These are phyloP conservation scores for Poeciliopsis turrubarensis DNA, from an alignment of 2,113 vertebrate species.

Conservation along the genomic window DNA sequence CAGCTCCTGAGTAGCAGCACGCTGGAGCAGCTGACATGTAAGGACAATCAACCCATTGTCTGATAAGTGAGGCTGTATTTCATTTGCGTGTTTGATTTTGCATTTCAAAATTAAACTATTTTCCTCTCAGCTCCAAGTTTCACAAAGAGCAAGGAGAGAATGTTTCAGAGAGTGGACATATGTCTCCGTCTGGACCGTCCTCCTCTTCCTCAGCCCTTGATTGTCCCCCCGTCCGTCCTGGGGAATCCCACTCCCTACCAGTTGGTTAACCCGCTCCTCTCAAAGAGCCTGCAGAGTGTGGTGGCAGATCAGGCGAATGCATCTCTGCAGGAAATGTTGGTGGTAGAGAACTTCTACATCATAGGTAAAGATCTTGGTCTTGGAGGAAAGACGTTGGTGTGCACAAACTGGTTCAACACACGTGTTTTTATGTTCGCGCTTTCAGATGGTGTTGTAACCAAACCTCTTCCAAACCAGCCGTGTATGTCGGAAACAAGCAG, in stretches of 20 bases:
- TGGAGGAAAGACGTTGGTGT: neutral
- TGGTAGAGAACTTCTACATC: conserved; percentile 79
- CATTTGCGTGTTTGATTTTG: neutral
- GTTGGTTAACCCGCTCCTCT: conserved; percentile 48
- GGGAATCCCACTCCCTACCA: neutral
- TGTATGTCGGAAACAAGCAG: conserved; percentile 1
- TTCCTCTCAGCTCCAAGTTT: conserved; percentile 27
- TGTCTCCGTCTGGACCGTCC: conserved; percentile 86
- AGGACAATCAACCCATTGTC: neutral
- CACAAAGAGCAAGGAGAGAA: conserved; percentile 39
- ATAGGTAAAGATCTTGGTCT: conserved; percentile 69
- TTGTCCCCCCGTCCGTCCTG: conserved; percentile 15
- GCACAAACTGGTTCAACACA: neutral
- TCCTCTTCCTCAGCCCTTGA: conserved; percentile 41
- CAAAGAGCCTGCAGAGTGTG: conserved; percentile 66
- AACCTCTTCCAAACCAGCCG: conserved; percentile 9
- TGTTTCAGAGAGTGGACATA: conserved; percentile 77
- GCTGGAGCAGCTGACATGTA: conserved; percentile 79
- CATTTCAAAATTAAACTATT: neutral
- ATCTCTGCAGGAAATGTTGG: conserved; percentile 67
- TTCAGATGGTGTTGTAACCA: conserved; percentile 69
- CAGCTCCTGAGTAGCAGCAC: conserved; percentile 80
- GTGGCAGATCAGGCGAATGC: conserved; percentile 61
- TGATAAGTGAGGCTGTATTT: neutral
- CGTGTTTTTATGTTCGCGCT: conserved; percentile 7